Conservation (phyloP, 2,888 invertebrate species). For the Hylaea fasciaria region DNA sequence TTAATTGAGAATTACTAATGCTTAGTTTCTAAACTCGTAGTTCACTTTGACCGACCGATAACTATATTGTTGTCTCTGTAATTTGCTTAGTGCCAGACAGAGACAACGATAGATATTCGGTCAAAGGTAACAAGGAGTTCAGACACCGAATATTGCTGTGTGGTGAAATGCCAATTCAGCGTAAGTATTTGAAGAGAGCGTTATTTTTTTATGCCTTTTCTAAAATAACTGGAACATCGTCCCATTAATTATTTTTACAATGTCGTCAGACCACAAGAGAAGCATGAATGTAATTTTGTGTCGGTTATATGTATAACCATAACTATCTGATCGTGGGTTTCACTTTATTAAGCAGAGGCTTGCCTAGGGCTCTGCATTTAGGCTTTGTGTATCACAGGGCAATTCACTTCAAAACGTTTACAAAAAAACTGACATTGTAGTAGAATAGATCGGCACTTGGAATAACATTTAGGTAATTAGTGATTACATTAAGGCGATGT, state of each 20-base stretch:
- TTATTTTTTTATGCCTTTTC: no score
- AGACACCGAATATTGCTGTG: no score
- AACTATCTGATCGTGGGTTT: conserved; percentile 52
- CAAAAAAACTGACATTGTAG: conserved; percentile 31
- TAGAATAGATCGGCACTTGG: conserved; percentile 32
- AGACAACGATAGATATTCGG: no score
- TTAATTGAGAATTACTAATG: no score
- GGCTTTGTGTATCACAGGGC: conserved; percentile 24
- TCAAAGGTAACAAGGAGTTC: no score
- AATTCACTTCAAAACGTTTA: conserved; percentile 32
- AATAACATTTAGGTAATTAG: conserved; percentile 20
- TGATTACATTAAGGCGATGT: background rate
- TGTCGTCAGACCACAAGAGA: conserved; percentile 60
- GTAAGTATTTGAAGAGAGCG: no score
- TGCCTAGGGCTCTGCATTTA: conserved; percentile 12
- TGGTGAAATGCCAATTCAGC: no score
- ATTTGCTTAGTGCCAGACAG: no score
- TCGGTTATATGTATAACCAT: conserved; percentile 61
- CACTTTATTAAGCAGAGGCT: background rate
- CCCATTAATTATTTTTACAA: conserved; percentile 30
- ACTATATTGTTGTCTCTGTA: no score
- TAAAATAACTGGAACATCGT: no score
- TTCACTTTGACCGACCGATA: no score
- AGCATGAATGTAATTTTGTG: conserved; percentile 76
- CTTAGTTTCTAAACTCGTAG: no score